Evolutionary conservation across 1,140 invertebrate species (phyloP), one percentile per base, ranked within the genome.

Genomic region (Drosophila pseudoobscura): DNA sequence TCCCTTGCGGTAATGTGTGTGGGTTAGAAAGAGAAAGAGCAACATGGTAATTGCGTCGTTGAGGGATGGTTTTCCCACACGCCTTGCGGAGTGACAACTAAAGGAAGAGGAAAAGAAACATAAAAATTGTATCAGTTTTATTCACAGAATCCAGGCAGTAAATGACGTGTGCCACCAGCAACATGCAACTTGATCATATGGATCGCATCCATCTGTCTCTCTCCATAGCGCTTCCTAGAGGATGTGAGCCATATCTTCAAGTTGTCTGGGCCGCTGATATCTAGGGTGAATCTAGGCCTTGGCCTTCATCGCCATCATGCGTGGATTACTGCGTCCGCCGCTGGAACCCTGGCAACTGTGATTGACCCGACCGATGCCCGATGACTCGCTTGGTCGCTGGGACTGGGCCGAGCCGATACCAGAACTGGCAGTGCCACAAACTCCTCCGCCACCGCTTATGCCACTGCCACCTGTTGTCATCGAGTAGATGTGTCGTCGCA

Each of bases 401-500:
- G 57, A 44, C 20, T 6, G 50, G 9, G 2, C 55, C 17, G 35
- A 9, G 1, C 39, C 66, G 46, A 75, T 61, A 13, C 60, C 62
- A 11, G 58, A 13, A 39, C 35, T 39, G 35, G 35, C 35, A 13
- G 11, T 3, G 9, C 35, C 35, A 39, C 35, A 11, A 13, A 39
- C 11, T 13, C 35, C 15, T 1, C 35, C 50, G 43, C 17, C 26
- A 13, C n/a, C 22, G 5, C 7, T 41, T 1, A 55, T 58, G 17
- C 73, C 72, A 3, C 29, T 26, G 3, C 56, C 53, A 17, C 52
- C 47, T 1, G 71, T 11, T 11, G 84, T 89, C 89, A 91, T 91
- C 29, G 82, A 78, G 29, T 91, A 91, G 29, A 91, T 91, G 45
- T 91, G 90, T 3, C 80, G 68, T 0, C 90, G 71, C 1, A 91